Evolutionary conservation across 1,140 invertebrate species (phyloP).

Genomic region (Hormaphis cornu): DNA sequence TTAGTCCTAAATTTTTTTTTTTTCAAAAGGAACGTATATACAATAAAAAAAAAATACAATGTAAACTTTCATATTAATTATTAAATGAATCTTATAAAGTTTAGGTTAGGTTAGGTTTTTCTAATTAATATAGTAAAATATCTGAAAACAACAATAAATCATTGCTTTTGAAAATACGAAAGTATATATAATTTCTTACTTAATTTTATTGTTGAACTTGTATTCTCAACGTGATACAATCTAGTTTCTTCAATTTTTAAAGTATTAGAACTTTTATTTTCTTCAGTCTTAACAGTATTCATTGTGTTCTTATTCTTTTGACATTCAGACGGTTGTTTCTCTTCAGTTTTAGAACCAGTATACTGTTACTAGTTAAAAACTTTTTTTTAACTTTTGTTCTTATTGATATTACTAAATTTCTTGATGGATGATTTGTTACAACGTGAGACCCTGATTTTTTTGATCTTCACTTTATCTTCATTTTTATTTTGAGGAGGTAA

Average conservation of each 20-base stretch:
- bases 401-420: constrained; percentile 21
- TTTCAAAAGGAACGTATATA: too few species aligned
- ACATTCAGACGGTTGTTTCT: not conserved
- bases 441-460: not conserved
- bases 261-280: not conserved
- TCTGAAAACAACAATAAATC: too few species aligned
- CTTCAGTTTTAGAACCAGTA: not conserved
- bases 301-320: constrained; percentile 16
- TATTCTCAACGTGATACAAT: not conserved
- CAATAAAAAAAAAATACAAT: too few species aligned
- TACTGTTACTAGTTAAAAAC: not conserved
- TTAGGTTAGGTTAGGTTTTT: too few species aligned
- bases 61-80: too few species aligned
- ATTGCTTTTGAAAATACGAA: too few species aligned
- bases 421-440: not conserved
- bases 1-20: too few species aligned
- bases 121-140: too few species aligned
- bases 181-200: too few species aligned
- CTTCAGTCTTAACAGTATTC: not conserved
- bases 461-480: not conserved
- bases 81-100: too few species aligned
- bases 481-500: not conserved
- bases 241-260: constrained; percentile 10
- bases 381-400: constrained; percentile 1
- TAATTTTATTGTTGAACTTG: not conserved